These are phyloP conservation scores for Drosophila subpulchrella DNA, from an alignment of 1,140 invertebrate species.

Conservation along the genomic window DNA sequence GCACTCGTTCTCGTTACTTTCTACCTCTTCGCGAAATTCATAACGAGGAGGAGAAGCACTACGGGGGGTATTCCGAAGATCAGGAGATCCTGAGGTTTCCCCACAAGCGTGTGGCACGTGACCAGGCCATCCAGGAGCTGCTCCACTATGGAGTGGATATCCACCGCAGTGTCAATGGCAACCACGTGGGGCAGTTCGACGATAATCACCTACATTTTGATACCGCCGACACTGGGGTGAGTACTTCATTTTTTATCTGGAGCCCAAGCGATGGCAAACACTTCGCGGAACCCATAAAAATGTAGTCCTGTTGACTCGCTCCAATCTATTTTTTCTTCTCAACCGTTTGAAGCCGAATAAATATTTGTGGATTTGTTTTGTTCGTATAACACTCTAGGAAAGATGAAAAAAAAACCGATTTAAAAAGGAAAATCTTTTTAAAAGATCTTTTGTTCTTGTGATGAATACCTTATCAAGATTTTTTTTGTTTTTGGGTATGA, in stretches of 20 bases:
- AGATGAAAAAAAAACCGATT: not conserved
- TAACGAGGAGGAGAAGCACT: conserved; percentile 1
- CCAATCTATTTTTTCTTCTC: conserved; percentile 2
- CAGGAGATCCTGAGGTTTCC: not conserved
- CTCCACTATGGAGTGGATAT: not conserved
- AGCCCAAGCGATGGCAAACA: conserved; percentile 18
- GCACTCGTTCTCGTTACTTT: not conserved
- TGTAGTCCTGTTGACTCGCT: conserved; percentile 24
- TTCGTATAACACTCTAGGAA: not conserved
- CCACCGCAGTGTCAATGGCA: conserved; percentile 14
- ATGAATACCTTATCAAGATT: too few species aligned
- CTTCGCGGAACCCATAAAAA: conserved; percentile 53
- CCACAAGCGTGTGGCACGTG: conserved; percentile 51
- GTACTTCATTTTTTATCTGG: conserved; percentile 35
- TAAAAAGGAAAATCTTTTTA: too few species aligned
- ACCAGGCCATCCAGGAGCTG: not conserved
- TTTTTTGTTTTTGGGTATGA: too few species aligned
- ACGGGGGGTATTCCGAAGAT: not conserved
- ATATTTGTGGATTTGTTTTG: not conserved
- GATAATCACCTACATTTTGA: conserved; percentile 41
- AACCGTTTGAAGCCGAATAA: not conserved
- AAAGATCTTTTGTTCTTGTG: too few species aligned
- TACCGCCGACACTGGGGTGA: conserved; percentile 54
- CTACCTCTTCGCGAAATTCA: not conserved
- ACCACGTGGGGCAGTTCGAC: conserved; percentile 8